Base-by-base conservation (phyloP, 2,797 vertebrate species). In the Mus caroli region DNA sequence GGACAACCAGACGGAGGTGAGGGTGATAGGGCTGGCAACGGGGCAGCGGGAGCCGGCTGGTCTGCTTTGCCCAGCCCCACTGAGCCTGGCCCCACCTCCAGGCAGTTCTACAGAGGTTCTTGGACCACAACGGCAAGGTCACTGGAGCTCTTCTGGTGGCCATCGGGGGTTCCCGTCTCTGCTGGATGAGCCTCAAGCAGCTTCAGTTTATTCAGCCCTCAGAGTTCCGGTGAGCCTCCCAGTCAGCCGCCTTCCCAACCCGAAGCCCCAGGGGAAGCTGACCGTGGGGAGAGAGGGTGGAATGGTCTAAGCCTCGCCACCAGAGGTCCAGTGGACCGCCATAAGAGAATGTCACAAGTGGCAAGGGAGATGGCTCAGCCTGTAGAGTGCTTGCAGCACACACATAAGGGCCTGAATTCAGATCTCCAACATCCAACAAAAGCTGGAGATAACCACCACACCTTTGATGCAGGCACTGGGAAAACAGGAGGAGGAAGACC, bases 181-280 rank as follows among this genome's bases (percentile, higher is more conserved):
- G 98, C n/a, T 31, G 84, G 2, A 97, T 98, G 95, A 94, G 64
- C 6, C 97, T 98, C 52, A 73, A 13, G 52, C 98, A 98, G 95
- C 90, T 98, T 12, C 9, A 94, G 37, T 60, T 64, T n/a, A 97
- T 98, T 37, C 28, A 31, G 0, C 89, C 97, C 46, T 75, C 82
- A 0, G 97, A 98, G 85, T 92, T 98, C 90, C 90, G 95, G 97
- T 98, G 88, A 97, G 97, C 64, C 1, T 4, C 43, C 80, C 58
- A 17, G 31, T 6, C 15, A 82, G 34, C 13, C 88, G 40, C 14
- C 52, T 8, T 69, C 82, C 2, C 12, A 9, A 64, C 43, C 19
- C 15, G 46, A 58, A 26, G 12, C 31, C 52, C 46, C 12, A 19
- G 79, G 90, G 40, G 24, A 95, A 67, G 80, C 78, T n/a, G 34